phyloP scores from a whole-genome alignment of 2,888 invertebrate species.

The Dryococelus australis region DNA sequence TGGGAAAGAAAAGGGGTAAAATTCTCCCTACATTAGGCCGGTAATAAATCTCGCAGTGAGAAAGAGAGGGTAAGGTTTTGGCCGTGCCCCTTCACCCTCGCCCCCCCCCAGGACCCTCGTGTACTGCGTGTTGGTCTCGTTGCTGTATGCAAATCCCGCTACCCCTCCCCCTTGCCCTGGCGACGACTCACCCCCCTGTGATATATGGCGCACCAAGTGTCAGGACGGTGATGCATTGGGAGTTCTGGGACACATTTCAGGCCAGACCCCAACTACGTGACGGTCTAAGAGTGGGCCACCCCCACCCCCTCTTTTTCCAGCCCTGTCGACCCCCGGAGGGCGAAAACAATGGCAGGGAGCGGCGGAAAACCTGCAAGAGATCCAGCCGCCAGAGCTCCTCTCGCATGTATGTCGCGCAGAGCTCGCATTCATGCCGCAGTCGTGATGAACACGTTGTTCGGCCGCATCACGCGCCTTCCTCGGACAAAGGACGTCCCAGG shows the following conservation, averaged over 20 bases:
- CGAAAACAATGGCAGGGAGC: not conserved
- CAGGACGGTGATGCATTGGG: conserved; percentile 62
- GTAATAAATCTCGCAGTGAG: conserved; percentile 58
- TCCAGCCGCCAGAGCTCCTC: not conserved
- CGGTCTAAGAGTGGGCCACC: conserved; percentile 19
- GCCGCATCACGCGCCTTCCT: not conserved
- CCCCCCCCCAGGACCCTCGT: not conserved
- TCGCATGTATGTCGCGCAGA: not conserved
- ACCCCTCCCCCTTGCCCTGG: conserved; percentile 8
- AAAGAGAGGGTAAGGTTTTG: conserved; percentile 19
- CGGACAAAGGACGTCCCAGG: not conserved
- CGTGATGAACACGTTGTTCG: too few species aligned
- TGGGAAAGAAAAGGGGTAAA: conserved; percentile 41
- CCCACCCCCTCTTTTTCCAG: not conserved
- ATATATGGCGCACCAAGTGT: conserved; percentile 63
- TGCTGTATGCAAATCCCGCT: conserved; percentile 46
- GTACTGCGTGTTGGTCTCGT: conserved; percentile 45
- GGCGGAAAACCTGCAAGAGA: conserved; percentile 4
- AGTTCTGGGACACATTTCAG: conserved; percentile 48
- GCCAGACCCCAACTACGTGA: conserved; percentile 25
- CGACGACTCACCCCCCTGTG: conserved; percentile 50
- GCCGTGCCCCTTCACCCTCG: not conserved
- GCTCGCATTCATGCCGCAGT: too few species aligned
- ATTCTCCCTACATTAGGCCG: conserved; percentile 57
- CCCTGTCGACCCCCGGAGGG: not conserved